Conservation (phyloP, 2,888 invertebrate genomes). For the Dryomyza anilis region DNA sequence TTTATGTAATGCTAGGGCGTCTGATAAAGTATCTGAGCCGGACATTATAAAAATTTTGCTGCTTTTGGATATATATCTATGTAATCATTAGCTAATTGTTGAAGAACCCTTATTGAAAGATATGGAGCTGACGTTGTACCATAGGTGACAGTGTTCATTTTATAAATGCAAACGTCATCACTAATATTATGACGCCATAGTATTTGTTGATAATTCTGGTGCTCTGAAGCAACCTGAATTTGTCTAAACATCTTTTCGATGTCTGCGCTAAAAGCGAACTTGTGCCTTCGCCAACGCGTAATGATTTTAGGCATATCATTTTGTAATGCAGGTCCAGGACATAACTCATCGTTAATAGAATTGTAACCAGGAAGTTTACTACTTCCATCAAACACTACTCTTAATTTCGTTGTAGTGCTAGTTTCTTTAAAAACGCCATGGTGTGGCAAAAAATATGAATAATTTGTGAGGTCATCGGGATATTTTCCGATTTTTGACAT, state of each 20-base stretch:
- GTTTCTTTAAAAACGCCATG: constrained; percentile 29
- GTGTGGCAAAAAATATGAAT: constrained; percentile 27
- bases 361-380: not conserved
- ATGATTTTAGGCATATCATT: constrained; percentile 23
- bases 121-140: constrained; percentile 23
- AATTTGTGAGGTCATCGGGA: not conserved
- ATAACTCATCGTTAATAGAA: constrained; percentile 26
- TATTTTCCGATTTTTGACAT: constrained; percentile 22
- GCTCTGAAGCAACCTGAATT: constrained; percentile 19
- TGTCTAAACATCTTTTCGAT: constrained; percentile 34
- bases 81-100: constrained; percentile 24
- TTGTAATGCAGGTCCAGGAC: constrained; percentile 26
- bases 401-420: constrained; percentile 28
- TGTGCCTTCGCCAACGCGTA: constrained; percentile 24
- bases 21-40: constrained; percentile 18
- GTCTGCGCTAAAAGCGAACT: constrained; percentile 26
- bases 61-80: constrained; percentile 9
- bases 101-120: constrained; percentile 25
- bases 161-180: constrained; percentile 27
- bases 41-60: constrained; percentile 23
- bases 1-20: constrained; percentile 13
- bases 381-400: constrained; percentile 31
- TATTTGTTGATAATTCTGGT: constrained; percentile 31
- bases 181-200: constrained; percentile 20
- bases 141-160: constrained; percentile 29